Evolutionary conservation across 2,888 invertebrate genomes (phyloP), one percentile per base, ranked within the genome.

Genomic region (Nematopogon swammerdamellus): DNA sequence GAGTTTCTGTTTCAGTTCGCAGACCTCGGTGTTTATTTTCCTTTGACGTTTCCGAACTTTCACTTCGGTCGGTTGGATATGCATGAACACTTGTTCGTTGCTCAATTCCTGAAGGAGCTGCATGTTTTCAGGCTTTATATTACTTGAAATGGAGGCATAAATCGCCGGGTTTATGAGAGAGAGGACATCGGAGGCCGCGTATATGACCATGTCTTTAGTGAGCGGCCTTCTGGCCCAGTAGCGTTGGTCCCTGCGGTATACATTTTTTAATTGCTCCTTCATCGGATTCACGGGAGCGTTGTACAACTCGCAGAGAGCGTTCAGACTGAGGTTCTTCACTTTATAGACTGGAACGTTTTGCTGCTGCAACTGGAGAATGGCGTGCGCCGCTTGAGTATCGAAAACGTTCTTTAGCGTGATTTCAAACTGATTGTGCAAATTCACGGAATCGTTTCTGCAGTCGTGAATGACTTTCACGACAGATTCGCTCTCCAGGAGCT

Each of bases 301-400:
- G 67, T 95, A 94, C 54, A 88, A 82, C 70, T 95, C 91, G 70
- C 96, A 96, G 49, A 97, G 80, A 49, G 95, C 91, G 77, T 95
- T 94, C 51, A 97, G 80, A 58, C 94, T 93, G 46, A 95, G 87
- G 67, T 93, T 93, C 74, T 96, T 95, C 49, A 95, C 93, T 80
- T 97, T 97, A 66, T 95, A 93, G 48, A 96, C 92, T 30, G 96
- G 95, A 60, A 92, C 90, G 53, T 89, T 88, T 52, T 89, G 91
- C 60, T 93, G 91, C 74, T 95, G 95, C 63, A 88, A 89, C 63
- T 95, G 93, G 47, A 97, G 73, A 11, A 97, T 90, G 49, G 95
- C 92, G 70, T 97, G 94, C 44, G 95, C 96, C 36, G 91, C 90
- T 83, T 92, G 95, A 30, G 95, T 95, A 67, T 96, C 95, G 68